These are phyloP conservation scores for Drosophila quadrilineata DNA, from an alignment of 1,140 invertebrate genomes.

Conservation along the genomic window DNA sequence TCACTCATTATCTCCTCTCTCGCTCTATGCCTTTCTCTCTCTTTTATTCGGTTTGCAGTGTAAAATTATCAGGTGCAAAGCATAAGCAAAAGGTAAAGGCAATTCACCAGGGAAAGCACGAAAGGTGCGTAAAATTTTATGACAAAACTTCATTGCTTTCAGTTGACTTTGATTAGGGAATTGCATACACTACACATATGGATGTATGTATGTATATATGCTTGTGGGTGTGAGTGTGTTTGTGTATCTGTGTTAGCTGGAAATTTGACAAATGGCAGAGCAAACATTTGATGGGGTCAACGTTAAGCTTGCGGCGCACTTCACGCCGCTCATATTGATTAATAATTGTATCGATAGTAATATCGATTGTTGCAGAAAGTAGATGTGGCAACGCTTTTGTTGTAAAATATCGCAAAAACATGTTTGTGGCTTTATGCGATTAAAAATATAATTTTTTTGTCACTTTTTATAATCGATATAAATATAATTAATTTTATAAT, in stretches of 20 bases:
- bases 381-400: too few relatives aligned
- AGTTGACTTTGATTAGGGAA: conserved; percentile 59
- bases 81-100: background rate
- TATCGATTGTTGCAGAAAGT: too few relatives aligned
- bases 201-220: background rate
- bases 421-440: too few relatives aligned
- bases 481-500: too few relatives aligned
- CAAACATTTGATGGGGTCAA: conserved; percentile 24
- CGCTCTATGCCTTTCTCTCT: background rate
- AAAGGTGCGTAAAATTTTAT: conserved; percentile 63
- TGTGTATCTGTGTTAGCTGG: conserved; percentile 13
- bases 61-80: conserved; percentile 63
- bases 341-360: conserved; percentile 21
- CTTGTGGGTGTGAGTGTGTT: conserved; percentile 1
- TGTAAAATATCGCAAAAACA: too few relatives aligned
- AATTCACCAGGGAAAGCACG: background rate
- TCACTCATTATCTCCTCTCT: too few relatives aligned
- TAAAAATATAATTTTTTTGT: too few relatives aligned
- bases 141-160: conserved; percentile 55
- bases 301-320: background rate
- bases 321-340: conserved; percentile 14
- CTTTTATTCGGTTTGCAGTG: conserved; percentile 2
- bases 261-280: conserved; percentile 35
- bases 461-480: too few relatives aligned
- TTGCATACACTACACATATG: conserved; percentile 27